phyloP scores from a whole-genome alignment of 2,888 invertebrate species.

The Seira sanloemensis region DNA sequence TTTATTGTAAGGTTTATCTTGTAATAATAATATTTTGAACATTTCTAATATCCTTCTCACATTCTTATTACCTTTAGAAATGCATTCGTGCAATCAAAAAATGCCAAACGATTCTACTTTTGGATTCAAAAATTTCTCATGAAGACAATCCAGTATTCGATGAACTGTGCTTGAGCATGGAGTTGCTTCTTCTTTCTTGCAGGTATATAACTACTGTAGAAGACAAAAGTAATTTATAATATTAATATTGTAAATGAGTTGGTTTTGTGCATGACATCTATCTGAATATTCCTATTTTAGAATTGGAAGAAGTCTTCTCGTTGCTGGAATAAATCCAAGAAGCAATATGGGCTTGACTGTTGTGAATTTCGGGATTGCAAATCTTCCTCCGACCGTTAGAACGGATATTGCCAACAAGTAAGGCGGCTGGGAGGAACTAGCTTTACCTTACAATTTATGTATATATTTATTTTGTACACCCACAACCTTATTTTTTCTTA shows the following conservation, averaged over 20 bases:
- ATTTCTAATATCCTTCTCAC: constrained; percentile 24
- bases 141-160: constrained; percentile 77
- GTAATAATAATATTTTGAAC: background rate
- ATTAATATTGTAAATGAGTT: constrained; percentile 21
- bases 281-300: constrained; percentile 74
- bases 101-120: constrained; percentile 77
- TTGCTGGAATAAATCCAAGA: constrained; percentile 79
- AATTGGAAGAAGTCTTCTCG: constrained; percentile 79
- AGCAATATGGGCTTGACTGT: constrained; percentile 79
- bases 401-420: constrained; percentile 83
- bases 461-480: too few species aligned
- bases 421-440: constrained; percentile 52
- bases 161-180: constrained; percentile 80
- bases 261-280: constrained; percentile 6
- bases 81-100: constrained; percentile 79
- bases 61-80: constrained; percentile 76
- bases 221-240: constrained; percentile 9
- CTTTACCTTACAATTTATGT: too few species aligned
- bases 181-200: constrained; percentile 80
- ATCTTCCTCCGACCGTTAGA: constrained; percentile 80
- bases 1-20: constrained; percentile 77
- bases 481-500: background rate
- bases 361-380: constrained; percentile 80
- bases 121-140: constrained; percentile 74
- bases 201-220: constrained; percentile 74